Evolutionary conservation across 1,140 invertebrate species (phyloP), one percentile per base, ranked within the genome.

Genomic region (Nymphalis io): DNA sequence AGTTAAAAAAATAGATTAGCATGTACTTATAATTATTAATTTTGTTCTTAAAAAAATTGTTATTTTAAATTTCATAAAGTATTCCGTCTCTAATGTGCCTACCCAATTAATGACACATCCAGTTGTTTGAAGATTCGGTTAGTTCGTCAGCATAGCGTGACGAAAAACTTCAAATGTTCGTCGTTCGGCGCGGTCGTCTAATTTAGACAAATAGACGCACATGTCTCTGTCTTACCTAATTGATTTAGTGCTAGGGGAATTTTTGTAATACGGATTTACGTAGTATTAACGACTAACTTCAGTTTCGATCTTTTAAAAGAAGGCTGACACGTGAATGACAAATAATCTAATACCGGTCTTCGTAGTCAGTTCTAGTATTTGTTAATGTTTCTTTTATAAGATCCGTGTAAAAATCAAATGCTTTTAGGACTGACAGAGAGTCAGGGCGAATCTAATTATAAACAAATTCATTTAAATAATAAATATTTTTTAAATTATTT

Each of bases 161-260:
- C 63, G 51, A 63, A 63, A 51, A 63, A 63, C 44, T 63, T 51
- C 44, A 38, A 63, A 51, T 53, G 61, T 73, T 69, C 21, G 60
- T 76, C 76, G 74, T 73, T 83, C 48, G 48, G 6, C 5, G 23
- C 21, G 64, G 69, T 71, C 27, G 27, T 78, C 75, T 83, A 79
- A 83, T 83, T 83, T 83, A 79, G 73, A 76, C 75, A 78, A 79
- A 81, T 78, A 78, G 71, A 78, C 68, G 72, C 76, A 76, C 76
- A 77, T 79, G 77, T 79, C 70, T 73, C 59, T 8, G 72, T 78
- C 73, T 69, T 74, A 71, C 64, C 70, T 83, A 83, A 83, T 81
- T 83, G 78, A 78, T 80, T 76, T 79, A 75, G 66, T 68, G 64
- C 48, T 51, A 10, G 66, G 39, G 59, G 39, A 18, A 44, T 55